Evolutionary conservation across 1,140 invertebrate genomes (phyloP).

Genomic region (Pomacea maculata): DNA sequence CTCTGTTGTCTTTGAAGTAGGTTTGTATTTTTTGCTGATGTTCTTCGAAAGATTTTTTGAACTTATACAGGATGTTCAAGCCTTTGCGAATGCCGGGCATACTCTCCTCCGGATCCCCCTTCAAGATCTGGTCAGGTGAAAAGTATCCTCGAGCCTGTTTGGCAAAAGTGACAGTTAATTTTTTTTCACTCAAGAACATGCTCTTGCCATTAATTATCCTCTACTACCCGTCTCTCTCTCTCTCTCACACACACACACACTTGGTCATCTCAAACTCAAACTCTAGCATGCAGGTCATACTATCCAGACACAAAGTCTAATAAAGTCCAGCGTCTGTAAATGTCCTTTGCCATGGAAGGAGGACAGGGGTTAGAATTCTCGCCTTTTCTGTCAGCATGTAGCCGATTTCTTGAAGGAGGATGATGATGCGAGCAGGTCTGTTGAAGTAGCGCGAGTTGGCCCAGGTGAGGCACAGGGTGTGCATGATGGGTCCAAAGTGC

Average conservation of each 20-base stretch:
- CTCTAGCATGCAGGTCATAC: background rate
- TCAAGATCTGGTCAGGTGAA: constrained; percentile 86
- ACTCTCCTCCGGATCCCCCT: constrained; percentile 65
- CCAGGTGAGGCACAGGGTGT: constrained; percentile 90
- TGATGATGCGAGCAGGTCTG: constrained; percentile 86
- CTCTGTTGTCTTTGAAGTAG: constrained; percentile 72
- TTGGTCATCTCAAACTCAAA: background rate
- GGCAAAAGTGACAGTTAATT: background rate
- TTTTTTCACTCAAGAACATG: background rate
- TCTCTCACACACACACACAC: background rate
- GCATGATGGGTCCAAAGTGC: constrained; percentile 72
- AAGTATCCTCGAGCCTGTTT: constrained; percentile 81
- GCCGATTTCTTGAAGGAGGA: constrained; percentile 86
- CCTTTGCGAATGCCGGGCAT: constrained; percentile 90
- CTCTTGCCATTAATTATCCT: background rate
- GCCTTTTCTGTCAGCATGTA: constrained; percentile 84
- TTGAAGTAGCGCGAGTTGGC: constrained; percentile 89
- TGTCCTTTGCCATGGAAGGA: too few species aligned
- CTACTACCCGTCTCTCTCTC: too few species aligned
- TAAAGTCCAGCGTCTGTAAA: background rate
- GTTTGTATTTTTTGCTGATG: constrained; percentile 76
- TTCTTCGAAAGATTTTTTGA: constrained; percentile 73
- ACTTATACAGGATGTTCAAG: constrained; percentile 77
- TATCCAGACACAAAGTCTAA: background rate
- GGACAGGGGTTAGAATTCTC: background rate